A percentile compares a stretch with the other conserved stretches of the same genome.
phyloP scores from a whole-genome alignment of 2,797 vertebrate genomes.

The Cynopterus sphinx region DNA sequence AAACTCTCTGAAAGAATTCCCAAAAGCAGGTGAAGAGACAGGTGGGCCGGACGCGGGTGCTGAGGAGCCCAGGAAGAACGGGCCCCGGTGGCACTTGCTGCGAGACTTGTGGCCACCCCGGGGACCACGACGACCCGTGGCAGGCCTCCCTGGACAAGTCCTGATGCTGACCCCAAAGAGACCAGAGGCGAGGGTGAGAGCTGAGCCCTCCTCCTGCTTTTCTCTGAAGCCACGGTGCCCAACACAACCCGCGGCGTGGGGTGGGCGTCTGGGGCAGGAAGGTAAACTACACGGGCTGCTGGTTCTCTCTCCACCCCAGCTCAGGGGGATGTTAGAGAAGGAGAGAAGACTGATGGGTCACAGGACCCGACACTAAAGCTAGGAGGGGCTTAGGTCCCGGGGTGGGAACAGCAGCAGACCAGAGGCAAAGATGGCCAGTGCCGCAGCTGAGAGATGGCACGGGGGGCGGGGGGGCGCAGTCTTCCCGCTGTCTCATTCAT shows the following conservation, averaged over 20 bases:
- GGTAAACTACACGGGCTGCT: not conserved
- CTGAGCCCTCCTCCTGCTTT: not conserved
- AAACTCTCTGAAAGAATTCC: not conserved
- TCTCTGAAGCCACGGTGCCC: not conserved
- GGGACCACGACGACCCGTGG: not conserved
- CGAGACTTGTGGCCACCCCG: not conserved
- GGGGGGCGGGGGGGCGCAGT: fast-evolving
- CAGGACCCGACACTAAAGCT: not conserved
- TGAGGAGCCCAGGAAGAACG: not conserved
- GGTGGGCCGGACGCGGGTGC: not conserved
- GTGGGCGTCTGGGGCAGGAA: not conserved
- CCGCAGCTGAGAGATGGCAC: fast-evolving
- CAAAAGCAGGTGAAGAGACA: not conserved
- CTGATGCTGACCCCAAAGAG: not conserved
- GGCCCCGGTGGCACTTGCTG: not conserved
- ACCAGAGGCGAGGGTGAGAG: not conserved
- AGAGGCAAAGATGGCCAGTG: not conserved
- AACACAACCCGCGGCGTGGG: fast-evolving
- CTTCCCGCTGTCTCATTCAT: not conserved
- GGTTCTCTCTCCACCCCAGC: not conserved
- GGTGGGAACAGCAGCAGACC: not conserved
- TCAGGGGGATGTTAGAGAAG: not conserved
- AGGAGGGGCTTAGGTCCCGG: not conserved
- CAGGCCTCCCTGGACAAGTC: not conserved
- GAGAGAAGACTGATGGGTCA: not conserved